Base-by-base conservation (phyloP, 2,797 vertebrate genomes). In the Poecilia wingei region DNA sequence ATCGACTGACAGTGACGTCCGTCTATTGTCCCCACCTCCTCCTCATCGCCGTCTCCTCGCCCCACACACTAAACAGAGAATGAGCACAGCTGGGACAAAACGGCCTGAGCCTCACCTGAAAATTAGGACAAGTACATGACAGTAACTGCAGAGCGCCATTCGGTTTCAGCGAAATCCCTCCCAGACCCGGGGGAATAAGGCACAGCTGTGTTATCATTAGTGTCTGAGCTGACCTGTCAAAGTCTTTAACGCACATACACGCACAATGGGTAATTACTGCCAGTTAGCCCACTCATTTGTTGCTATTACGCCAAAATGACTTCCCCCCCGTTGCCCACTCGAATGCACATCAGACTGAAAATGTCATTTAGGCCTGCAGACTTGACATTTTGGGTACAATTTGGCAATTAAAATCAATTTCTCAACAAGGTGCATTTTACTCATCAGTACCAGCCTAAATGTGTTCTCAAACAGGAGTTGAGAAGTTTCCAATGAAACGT, bases 171-270 rank as follows among this genome's bases (percentile, higher is more conserved):
- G 1, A 89, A 91, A 95, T 94, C 81, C 79, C 79, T 88, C 74
- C 91, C 92, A 92, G 89, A 75, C 86, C 64, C 80, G 70, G 31
- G 79, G 86, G 87, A 89, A 89, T 91, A 83, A 87, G 81, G 76
- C 87, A 43, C 92, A 95, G 93, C 93, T 95, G 94, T 95, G 95
- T 94, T 95, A 90, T 93, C 86, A 73, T 92, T 92, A 84, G 88
- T 92, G 92, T 94, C 93, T 92, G 72, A 87, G 57, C 53, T 77
- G 46, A 84, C 89, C 89, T 82, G 91, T 91, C 92, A 92, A 80
- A 90, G 87, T 81, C 82, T 88, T 74, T 77, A 89, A 90, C 82
- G 88, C 81, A 87, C 43, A 89, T 76, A 82, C 74, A 76, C 7
- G 36, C 88, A 93, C 88, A 92, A 90, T 86, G 82, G 87, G 74